These are phyloP conservation scores for Drosophila insularis DNA, from an alignment of 1,140 invertebrate genomes.

Conservation along the genomic window DNA sequence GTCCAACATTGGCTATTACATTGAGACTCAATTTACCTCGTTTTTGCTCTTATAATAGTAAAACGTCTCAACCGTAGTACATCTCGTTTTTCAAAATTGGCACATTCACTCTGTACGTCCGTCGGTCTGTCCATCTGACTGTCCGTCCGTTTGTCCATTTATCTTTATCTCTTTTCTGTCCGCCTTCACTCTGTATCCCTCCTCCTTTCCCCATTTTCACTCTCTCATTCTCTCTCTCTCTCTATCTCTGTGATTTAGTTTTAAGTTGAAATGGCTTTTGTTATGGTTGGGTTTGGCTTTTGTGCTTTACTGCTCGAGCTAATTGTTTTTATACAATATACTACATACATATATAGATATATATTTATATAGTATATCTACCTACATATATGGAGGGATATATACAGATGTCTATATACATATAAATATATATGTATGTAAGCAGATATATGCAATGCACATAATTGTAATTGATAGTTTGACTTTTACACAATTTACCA, in stretches of 20 bases:
- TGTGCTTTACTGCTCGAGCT: constrained; percentile 63
- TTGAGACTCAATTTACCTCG: constrained; percentile 5
- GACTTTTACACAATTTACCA: constrained; percentile 48
- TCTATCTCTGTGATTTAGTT: constrained; percentile 44
- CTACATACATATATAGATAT: constrained; percentile 24
- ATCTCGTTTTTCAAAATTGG: constrained; percentile 65
- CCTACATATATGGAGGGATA: not conserved
- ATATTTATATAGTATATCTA: not conserved
- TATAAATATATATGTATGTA: not conserved
- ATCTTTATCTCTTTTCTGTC: constrained; percentile 4
- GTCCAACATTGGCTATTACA: constrained; percentile 9
- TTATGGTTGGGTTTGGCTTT: constrained; percentile 27
- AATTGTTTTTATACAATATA: constrained; percentile 60
- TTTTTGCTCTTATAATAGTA: constrained; percentile 14
- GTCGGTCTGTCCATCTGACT: not conserved
- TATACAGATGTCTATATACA: not conserved
- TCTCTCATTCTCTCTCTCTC: constrained; percentile 4
- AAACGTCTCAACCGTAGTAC: constrained; percentile 15
- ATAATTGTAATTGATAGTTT: constrained; percentile 80
- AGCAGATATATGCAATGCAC: constrained; percentile 34
- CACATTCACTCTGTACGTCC: constrained; percentile 22
- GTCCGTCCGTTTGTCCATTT: not conserved
- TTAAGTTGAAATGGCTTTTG: constrained; percentile 36
- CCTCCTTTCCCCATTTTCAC: not conserved
- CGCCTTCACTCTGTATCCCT: not conserved